These are phyloP conservation scores for Cybosia mesomella DNA, from an alignment of 2,888 invertebrate species.

Conservation along the genomic window DNA sequence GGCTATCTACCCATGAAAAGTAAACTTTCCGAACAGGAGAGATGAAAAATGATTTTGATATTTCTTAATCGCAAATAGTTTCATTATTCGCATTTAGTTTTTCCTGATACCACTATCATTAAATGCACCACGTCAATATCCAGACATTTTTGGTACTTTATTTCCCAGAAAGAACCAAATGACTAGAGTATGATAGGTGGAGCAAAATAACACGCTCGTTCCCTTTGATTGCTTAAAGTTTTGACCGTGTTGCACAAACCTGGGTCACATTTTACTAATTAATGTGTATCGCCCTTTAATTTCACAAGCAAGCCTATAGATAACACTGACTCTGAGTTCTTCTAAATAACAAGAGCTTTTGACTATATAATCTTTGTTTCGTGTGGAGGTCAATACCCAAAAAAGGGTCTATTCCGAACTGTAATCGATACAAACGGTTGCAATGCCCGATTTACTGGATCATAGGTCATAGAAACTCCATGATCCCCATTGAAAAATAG, in stretches of 20 bases:
- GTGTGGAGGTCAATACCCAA: background rate
- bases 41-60: no score
- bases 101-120: background rate
- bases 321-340: background rate
- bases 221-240: background rate
- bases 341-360: background rate
- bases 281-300: no score
- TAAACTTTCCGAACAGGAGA: no score
- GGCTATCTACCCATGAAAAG: no score
- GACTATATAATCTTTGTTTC: background rate
- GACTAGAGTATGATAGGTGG: background rate
- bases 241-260: background rate
- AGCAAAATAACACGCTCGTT: background rate
- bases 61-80: background rate
- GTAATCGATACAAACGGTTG: background rate
- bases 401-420: background rate
- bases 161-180: background rate
- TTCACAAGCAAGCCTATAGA: no score
- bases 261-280: no score
- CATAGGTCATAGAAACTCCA: background rate
- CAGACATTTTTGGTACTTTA: background rate
- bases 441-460: background rate
- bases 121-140: background rate
- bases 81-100: background rate
- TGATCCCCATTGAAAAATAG: background rate